A percentile compares a stretch with the other conserved stretches of the same genome.
Conservation (phyloP, 2,888 invertebrate species). For the Apomyelois bistriatella region DNA sequence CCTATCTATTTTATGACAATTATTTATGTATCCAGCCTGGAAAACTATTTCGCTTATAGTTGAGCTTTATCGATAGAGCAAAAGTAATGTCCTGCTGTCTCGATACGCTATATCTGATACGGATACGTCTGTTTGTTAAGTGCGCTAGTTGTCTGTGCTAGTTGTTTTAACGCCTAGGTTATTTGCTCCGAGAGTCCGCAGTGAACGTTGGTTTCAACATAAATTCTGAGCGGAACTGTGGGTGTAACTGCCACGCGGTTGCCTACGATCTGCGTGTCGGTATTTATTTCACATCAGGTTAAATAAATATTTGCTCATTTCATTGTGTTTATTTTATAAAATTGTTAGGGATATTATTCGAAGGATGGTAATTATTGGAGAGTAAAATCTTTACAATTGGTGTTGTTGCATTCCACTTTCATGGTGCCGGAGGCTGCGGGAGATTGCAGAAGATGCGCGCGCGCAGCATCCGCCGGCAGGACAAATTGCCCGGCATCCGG, state of each 20-base stretch:
- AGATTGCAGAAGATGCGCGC: conserved; percentile 56
- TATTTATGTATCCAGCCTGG: conserved; percentile 73
- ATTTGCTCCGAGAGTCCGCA: conserved; percentile 70
- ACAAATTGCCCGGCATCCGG: conserved; percentile 58
- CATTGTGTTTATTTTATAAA: not conserved
- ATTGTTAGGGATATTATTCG: too few relatives aligned
- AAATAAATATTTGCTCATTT: conserved; percentile 54
- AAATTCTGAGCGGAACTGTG: conserved; percentile 75
- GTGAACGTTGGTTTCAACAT: conserved; percentile 75
- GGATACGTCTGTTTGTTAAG: conserved; percentile 79
- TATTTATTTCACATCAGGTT: conserved; percentile 64
- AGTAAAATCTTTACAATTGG: conserved; percentile 6
- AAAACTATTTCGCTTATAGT: conserved; percentile 77
- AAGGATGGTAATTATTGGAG: not conserved
- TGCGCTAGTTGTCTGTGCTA: conserved; percentile 73
- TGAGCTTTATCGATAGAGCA: conserved; percentile 78
- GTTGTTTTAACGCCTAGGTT: conserved; percentile 78
- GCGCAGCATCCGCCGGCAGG: conserved; percentile 56
- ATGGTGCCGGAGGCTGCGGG: conserved; percentile 38
- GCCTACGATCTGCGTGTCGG: conserved; percentile 53
- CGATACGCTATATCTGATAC: conserved; percentile 77
- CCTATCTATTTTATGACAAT: conserved; percentile 77
- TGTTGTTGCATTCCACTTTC: conserved; percentile 9
- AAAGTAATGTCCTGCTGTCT: conserved; percentile 74
- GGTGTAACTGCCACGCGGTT: conserved; percentile 71